These are phyloP conservation scores for Hycleus cichorii DNA, from an alignment of 1,140 invertebrate genomes.

Conservation along the genomic window DNA sequence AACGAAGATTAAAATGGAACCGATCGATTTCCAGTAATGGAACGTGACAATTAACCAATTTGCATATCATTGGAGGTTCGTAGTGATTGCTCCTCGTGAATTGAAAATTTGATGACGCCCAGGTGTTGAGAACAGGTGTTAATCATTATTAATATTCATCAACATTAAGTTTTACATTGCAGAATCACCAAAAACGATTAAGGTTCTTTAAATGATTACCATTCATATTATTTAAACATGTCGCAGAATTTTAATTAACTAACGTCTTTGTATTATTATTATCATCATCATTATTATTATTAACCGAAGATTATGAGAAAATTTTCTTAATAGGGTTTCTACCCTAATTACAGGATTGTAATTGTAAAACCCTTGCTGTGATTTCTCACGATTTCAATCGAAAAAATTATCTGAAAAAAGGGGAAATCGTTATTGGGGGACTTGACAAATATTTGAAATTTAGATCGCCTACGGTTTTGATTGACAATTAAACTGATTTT, in stretches of 20 bases:
- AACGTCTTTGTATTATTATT: too few species aligned
- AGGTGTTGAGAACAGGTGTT: conserved; percentile 18
- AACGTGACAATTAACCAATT: not conserved
- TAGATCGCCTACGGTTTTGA: too few species aligned
- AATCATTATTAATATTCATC: conserved; percentile 11
- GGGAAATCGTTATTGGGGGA: too few species aligned
- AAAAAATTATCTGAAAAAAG: too few species aligned
- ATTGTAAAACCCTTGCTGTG: conserved; percentile 15
- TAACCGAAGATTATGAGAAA: too few species aligned
- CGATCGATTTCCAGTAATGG: not conserved
- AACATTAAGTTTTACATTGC: conserved; percentile 4
- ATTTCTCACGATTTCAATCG: conserved; percentile 16
- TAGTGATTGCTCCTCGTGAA: not conserved
- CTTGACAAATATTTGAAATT: too few species aligned
- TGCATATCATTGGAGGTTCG: conserved; percentile 9
- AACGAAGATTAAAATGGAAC: conserved; percentile 6
- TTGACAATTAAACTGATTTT: too few species aligned
- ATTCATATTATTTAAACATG: conserved; percentile 10
- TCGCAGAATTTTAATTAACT: conserved; percentile 3
- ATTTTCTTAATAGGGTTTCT: too few species aligned
- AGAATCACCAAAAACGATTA: conserved; percentile 13
- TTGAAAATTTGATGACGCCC: conserved; percentile 14
- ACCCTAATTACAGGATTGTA: too few species aligned
- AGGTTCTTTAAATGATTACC: conserved; percentile 6
- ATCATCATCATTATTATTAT: too few species aligned